These are phyloP conservation scores for Drosophila sp. DNA, from an alignment of 1,140 invertebrate genomes.

Conservation along the genomic window DNA sequence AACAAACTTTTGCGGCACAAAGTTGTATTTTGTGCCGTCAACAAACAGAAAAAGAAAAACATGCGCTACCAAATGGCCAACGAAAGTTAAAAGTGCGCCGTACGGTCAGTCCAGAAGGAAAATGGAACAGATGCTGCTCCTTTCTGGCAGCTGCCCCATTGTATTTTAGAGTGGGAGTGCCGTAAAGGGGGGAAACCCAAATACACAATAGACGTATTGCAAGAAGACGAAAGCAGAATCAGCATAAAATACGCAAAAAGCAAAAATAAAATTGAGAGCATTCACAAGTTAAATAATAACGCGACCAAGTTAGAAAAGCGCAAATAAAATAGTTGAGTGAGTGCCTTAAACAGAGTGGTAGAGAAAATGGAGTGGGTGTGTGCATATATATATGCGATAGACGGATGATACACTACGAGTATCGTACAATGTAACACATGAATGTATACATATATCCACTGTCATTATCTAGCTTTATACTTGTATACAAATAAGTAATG, in stretches of 20 bases:
- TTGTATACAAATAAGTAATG: too few relatives aligned
- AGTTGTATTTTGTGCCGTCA: conserved; percentile 63
- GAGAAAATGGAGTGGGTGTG: conserved; percentile 27
- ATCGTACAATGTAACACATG: too few relatives aligned
- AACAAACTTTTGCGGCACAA: conserved; percentile 71
- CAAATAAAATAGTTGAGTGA: conserved; percentile 58
- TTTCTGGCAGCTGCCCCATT: conserved; percentile 9
- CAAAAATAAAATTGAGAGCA: conserved; percentile 52
- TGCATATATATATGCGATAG: conserved; percentile 15
- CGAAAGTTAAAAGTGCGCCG: conserved; percentile 61
- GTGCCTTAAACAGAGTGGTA: conserved; percentile 13
- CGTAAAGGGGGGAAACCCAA: conserved; percentile 1
- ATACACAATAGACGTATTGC: conserved; percentile 43
- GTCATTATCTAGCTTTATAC: too few relatives aligned
- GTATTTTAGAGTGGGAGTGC: not conserved
- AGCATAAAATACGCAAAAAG: conserved; percentile 48
- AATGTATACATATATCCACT: too few relatives aligned
- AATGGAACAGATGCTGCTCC: conserved; percentile 29
- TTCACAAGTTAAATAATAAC: conserved; percentile 59
- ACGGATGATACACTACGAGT: conserved; percentile 22
- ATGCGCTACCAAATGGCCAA: conserved; percentile 64
- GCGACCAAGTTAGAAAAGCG: conserved; percentile 50
- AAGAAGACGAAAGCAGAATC: conserved; percentile 35
- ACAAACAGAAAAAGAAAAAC: conserved; percentile 60
- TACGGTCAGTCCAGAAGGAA: conserved; percentile 29